A percentile compares a stretch with the other conserved stretches of the same genome.
phyloP scores from a whole-genome alignment of 2,113 vertebrate species.

The Anser brachyrhynchus region DNA sequence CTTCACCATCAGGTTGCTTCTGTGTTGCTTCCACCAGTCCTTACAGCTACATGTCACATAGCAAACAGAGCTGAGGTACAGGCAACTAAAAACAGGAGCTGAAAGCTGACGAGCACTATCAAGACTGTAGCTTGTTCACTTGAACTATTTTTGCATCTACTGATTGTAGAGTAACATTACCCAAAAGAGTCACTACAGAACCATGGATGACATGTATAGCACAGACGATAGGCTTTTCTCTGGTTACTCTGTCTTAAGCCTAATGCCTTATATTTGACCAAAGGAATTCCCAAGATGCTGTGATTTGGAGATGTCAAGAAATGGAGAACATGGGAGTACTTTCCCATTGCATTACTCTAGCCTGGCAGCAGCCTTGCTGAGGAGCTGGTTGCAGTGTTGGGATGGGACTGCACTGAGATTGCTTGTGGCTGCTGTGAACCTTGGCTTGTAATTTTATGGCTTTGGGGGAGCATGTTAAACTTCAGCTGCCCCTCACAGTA shows the following conservation, averaged over 20 bases:
- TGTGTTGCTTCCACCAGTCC: neutral
- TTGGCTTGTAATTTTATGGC: neutral
- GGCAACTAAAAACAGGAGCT: neutral
- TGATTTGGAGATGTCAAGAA: neutral
- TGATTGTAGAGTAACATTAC: neutral
- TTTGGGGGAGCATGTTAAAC: neutral
- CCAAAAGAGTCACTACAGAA: neutral
- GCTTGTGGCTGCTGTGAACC: neutral
- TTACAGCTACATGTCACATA: accelerated
- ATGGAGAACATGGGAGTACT: neutral
- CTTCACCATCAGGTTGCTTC: neutral
- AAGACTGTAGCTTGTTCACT: neutral
- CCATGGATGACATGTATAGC: neutral
- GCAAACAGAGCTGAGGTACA: neutral
- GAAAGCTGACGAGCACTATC: neutral
- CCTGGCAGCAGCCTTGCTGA: neutral
- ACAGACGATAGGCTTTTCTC: neutral
- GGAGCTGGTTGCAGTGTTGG: neutral
- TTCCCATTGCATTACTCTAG: neutral
- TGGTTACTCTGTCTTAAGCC: neutral
- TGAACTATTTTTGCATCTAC: neutral
- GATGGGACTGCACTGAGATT: neutral
- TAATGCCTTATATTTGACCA: neutral
- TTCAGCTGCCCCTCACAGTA: neutral
- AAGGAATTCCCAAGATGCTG: neutral